phyloP scores from a whole-genome alignment of 2,888 invertebrate genomes.

The Nephrotoma flavescens region DNA sequence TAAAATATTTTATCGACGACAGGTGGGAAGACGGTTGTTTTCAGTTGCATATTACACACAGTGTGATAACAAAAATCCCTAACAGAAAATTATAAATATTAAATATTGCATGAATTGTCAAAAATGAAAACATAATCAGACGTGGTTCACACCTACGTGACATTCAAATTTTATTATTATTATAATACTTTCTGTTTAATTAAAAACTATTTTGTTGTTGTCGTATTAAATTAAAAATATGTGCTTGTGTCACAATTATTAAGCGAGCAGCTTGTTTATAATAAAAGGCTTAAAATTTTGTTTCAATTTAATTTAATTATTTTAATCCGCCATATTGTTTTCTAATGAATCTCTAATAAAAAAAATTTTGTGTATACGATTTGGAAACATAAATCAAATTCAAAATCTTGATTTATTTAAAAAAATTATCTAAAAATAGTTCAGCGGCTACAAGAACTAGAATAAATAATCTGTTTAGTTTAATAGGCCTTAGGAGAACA shows the following conservation, averaged over 20 bases:
- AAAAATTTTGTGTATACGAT: background rate
- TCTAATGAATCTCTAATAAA: background rate
- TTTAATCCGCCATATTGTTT: background rate
- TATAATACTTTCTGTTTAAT: background rate
- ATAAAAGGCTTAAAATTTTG: background rate
- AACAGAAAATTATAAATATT: background rate
- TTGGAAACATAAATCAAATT: background rate
- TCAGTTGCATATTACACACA: background rate
- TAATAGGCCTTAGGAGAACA: background rate
- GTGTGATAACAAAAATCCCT: background rate
- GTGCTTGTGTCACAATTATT: background rate
- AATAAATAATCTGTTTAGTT: background rate
- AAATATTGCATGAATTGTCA: background rate
- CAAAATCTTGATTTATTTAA: background rate
- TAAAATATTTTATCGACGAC: background rate
- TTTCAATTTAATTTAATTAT: background rate
- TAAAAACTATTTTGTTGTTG: background rate
- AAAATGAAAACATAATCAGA: background rate
- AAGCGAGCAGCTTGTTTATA: background rate
- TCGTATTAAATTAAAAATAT: background rate
- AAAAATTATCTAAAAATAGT: background rate
- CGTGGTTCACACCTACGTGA: background rate
- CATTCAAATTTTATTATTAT: background rate
- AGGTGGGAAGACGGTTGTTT: background rate
- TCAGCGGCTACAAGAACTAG: background rate